Evolutionary conservation across 2,113 vertebrate species (phyloP).

Genomic region (Galemys pyrenaicus): DNA sequence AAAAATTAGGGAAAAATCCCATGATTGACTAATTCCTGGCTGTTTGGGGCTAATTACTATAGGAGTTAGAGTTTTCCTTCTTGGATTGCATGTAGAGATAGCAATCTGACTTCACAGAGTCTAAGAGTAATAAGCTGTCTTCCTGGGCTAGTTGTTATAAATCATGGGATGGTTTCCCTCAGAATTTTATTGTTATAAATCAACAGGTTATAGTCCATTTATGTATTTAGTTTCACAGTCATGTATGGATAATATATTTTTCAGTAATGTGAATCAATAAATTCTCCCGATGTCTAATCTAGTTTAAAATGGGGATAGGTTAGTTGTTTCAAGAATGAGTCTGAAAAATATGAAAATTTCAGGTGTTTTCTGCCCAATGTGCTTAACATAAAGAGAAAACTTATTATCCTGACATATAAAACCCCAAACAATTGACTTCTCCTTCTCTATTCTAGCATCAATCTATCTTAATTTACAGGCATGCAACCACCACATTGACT

Average conservation of each 20-base stretch:
- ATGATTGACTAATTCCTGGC: background rate
- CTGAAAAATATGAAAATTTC: background rate
- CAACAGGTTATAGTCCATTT: background rate
- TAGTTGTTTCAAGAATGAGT: background rate
- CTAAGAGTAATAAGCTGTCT: background rate
- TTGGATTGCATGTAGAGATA: background rate
- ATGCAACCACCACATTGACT: background rate
- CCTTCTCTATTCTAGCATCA: background rate
- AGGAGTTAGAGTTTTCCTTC: background rate
- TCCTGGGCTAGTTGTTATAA: background rate
- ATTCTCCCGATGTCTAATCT: background rate
- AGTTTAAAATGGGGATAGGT: background rate
- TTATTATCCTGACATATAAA: background rate
- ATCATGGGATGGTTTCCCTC: background rate
- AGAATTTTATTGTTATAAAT: background rate
- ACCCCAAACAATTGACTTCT: background rate
- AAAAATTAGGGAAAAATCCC: background rate
- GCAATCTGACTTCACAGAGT: background rate
- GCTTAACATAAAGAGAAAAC: constrained; percentile 5
- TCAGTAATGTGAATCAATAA: background rate
- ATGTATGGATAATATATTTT: background rate
- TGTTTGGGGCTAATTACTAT: background rate
- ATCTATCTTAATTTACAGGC: background rate
- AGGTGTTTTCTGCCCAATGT: background rate
- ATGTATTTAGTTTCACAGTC: background rate